Evolutionary conservation across 2,113 vertebrate species (phyloP).

Genomic region (Pangasianodon gigas): DNA sequence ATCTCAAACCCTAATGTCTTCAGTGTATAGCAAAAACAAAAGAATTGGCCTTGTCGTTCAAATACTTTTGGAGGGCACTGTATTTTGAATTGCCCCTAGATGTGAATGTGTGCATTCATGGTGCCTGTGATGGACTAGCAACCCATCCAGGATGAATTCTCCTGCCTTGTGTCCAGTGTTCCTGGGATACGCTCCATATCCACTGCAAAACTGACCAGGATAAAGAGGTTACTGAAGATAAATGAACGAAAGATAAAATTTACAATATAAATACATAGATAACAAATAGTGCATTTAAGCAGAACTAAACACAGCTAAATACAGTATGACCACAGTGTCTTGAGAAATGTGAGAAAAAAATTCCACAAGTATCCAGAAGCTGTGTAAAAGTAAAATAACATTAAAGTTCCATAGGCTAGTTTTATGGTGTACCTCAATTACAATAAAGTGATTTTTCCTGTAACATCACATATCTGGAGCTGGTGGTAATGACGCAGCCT

Average conservation of each 20-base stretch:
- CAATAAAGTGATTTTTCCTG: background rate
- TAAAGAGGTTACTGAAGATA: too few species aligned
- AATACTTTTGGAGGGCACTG: too few species aligned
- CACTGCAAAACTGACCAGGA: background rate
- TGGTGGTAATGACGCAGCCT: constrained; percentile 38
- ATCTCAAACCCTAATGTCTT: too few species aligned
- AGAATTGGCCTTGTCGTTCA: too few species aligned
- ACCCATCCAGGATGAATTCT: background rate
- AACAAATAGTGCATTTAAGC: too few species aligned
- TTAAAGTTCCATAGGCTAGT: background rate
- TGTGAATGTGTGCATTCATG: too few species aligned
- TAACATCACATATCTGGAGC: background rate
- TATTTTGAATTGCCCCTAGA: too few species aligned
- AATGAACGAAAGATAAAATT: too few species aligned
- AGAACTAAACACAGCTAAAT: too few species aligned
- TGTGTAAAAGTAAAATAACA: background rate
- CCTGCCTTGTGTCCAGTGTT: background rate
- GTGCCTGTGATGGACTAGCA: too few species aligned
- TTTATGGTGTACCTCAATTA: background rate
- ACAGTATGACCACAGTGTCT: background rate
- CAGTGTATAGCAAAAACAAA: too few species aligned
- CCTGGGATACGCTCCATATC: background rate
- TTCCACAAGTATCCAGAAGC: background rate
- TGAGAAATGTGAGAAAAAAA: background rate
- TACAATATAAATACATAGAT: too few species aligned